Percentiles rank a stretch among this genome's conserved stretches.
Conservation (phyloP, 1,140 invertebrate genomes). For the Coboldia fuscipes region DNA sequence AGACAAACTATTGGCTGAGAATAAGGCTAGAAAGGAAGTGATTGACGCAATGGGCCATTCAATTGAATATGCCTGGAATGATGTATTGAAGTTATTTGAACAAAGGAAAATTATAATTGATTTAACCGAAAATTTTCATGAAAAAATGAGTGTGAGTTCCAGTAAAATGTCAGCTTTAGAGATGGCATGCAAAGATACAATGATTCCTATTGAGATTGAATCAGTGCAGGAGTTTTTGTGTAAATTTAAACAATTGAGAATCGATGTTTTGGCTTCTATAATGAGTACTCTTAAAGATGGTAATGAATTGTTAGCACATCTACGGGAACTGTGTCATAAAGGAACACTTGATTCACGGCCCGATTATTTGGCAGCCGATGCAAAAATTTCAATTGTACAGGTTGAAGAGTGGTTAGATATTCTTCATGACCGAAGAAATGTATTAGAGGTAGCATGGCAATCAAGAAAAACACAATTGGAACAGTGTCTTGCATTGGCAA, state of each 20-base stretch:
- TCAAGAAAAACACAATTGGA: conserved; percentile 46
- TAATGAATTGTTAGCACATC: conserved; percentile 45
- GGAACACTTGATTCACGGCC: conserved; percentile 55
- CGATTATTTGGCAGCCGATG: conserved; percentile 36
- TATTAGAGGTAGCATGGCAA: conserved; percentile 51
- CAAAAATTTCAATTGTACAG: conserved; percentile 38
- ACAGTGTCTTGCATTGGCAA: conserved; percentile 51
- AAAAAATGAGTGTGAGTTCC: conserved; percentile 42
- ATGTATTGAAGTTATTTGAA: conserved; percentile 62
- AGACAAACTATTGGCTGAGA: conserved; percentile 59
- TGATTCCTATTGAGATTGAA: conserved; percentile 42
- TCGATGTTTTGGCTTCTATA: conserved; percentile 48
- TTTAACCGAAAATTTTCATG: conserved; percentile 50
- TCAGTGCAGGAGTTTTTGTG: conserved; percentile 37
- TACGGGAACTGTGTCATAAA: conserved; percentile 39
- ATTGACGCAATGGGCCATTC: conserved; percentile 84
- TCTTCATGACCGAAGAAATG: conserved; percentile 50
- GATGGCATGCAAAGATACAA: conserved; percentile 34
- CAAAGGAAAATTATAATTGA: conserved; percentile 55
- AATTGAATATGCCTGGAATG: conserved; percentile 68
- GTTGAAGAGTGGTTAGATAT: conserved; percentile 55
- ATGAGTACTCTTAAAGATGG: conserved; percentile 59
- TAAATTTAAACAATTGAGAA: conserved; percentile 37
- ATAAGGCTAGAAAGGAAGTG: conserved; percentile 54
- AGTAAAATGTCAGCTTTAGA: conserved; percentile 45